A percentile compares a stretch with the other conserved stretches of the same genome.
These are phyloP conservation scores for Hapalemur alaotrensis DNA, from an alignment of 2,797 vertebrate genomes.

Conservation along the genomic window DNA sequence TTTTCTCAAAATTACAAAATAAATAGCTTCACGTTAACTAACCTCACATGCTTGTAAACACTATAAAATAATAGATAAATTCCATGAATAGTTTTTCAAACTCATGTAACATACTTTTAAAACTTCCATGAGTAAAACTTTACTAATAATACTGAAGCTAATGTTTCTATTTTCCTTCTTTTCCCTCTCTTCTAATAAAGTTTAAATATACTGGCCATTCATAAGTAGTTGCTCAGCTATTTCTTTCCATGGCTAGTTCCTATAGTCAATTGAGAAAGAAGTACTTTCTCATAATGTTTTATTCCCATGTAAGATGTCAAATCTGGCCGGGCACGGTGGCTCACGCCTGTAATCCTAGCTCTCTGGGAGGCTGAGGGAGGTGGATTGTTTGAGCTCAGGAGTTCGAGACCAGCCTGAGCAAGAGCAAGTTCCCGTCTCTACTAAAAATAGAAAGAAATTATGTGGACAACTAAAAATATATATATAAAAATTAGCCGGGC, in stretches of 20 bases:
- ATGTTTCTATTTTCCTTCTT: background rate
- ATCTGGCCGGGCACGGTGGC: background rate
- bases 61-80: background rate
- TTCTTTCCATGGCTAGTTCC: background rate
- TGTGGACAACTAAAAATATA: too few species aligned
- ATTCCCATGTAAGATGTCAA: slow-evolving; percentile 6
- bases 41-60: background rate
- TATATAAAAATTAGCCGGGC: too few species aligned
- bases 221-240: background rate
- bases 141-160: background rate
- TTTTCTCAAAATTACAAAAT: slow-evolving; percentile 10
- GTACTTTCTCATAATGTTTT: background rate
- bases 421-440: too few species aligned
- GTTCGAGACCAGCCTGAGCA: too few species aligned
- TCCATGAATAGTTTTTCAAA: background rate
- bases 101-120: background rate
- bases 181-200: background rate
- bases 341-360: too few species aligned
- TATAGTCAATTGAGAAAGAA: background rate
- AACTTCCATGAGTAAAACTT: slow-evolving; percentile 22
- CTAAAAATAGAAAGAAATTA: too few species aligned
- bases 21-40: background rate
- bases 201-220: background rate
- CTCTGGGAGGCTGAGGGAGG: too few species aligned
- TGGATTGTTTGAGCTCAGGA: too few species aligned